These are phyloP conservation scores for Zingel zingel DNA, from an alignment of 2,113 vertebrate genomes.

Conservation along the genomic window DNA sequence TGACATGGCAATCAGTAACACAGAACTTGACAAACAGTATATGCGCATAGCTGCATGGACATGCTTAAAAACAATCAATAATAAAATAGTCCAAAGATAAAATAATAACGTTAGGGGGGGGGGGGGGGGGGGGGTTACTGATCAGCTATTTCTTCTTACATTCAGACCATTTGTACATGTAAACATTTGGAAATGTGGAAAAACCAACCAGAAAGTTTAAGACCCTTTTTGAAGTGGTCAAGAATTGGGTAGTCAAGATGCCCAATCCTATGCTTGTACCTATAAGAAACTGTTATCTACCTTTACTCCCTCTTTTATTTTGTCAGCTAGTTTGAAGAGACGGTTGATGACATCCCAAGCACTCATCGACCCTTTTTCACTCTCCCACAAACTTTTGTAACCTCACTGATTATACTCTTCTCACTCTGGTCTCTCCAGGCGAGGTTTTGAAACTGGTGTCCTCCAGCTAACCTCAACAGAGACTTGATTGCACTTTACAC, in stretches of 20 bases:
- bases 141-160: too few relatives aligned
- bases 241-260: constrained; percentile 22
- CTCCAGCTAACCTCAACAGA: constrained; percentile 67
- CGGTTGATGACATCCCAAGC: constrained; percentile 53
- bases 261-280: constrained; percentile 5
- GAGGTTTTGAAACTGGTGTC: constrained; percentile 58
- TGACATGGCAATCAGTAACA: too few relatives aligned
- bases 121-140: too few relatives aligned
- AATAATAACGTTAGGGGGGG: too few relatives aligned
- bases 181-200: constrained; percentile 39
- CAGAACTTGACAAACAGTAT: too few relatives aligned
- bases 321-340: constrained; percentile 48
- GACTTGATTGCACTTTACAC: constrained; percentile 52
- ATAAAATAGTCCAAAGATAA: too few relatives aligned
- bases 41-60: too few relatives aligned
- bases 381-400: constrained; percentile 70
- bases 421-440: constrained; percentile 52
- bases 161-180: constrained; percentile 19
- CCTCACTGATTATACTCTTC: constrained; percentile 61
- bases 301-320: constrained; percentile 37
- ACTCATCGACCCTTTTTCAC: constrained; percentile 57
- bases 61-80: too few relatives aligned
- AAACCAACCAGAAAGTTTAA: constrained; percentile 2
- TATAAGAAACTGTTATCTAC: constrained; percentile 26
- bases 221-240: constrained; percentile 25